Evolutionary conservation across 2,797 vertebrate genomes (phyloP), one percentile per base, ranked within the genome.

Genomic region (Megalops cyprinoides): DNA sequence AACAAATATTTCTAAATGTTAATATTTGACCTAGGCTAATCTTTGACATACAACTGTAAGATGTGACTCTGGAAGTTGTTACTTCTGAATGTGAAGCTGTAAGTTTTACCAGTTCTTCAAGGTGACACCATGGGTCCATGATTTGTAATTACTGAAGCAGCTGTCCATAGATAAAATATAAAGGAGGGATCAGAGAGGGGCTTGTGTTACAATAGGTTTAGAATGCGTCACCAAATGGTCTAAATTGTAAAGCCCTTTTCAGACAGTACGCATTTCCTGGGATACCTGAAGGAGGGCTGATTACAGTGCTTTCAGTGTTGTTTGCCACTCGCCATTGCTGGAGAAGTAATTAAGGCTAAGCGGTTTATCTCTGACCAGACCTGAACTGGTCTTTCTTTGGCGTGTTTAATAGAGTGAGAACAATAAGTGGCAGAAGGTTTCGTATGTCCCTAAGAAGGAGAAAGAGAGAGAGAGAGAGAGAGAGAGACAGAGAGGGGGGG

Each of bases 291-390:
- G 5, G 44, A 74, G 46, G 65, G 28, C 77, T 53, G 60, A 55
- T 53, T 39, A 74, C 71, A 56, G 37, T 14, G 69, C 37, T 31
- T 80, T 34, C 53, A 69, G 23, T 58, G 51, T 44, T 49, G 55
- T 31, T 62, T 65, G 39, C 14, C 8, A 3, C 51, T 28, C 4
- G 55, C 42, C 65, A 0, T 37, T 28, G 25, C 67, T 39, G 42
- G 20, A 73, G 87, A 48, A 74, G 60, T 90, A 90, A 90, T 89
- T 86, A 77, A 90, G 78, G 49, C 86, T 88, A 87, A 89, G 90
- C 91, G 87, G 82, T 88, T 92, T 91, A 91, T 92, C 87, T 84
- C 84, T 77, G 90, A 86, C 84, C 82, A 82, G 75, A 48, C 31
- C 58, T 71, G 77, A 34, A 62, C 49, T 58, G 48, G 74, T 79